Conservation (phyloP, 2,888 invertebrate species). For the Empis stercorea region DNA sequence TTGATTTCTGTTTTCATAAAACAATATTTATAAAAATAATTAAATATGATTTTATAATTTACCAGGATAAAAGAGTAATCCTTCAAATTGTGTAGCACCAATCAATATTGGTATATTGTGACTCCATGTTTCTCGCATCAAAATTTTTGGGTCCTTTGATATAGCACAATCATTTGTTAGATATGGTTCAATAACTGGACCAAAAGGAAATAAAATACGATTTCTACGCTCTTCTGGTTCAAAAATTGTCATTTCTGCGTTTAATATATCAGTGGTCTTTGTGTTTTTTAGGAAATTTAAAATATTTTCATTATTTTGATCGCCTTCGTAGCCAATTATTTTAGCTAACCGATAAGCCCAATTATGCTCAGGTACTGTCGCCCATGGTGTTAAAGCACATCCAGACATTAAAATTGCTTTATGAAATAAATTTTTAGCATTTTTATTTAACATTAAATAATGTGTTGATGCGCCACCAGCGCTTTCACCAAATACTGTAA, state of each 20-base stretch:
- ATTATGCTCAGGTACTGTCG: slow-evolving; percentile 23
- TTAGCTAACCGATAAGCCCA: slow-evolving; percentile 29
- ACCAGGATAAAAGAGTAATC: slow-evolving; percentile 26
- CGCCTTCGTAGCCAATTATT: slow-evolving; percentile 28
- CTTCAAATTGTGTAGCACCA: slow-evolving; percentile 33
- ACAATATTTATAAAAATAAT: background rate
- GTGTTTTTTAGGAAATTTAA: slow-evolving; percentile 30
- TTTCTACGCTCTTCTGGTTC: slow-evolving; percentile 28
- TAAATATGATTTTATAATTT: slow-evolving; percentile 5
- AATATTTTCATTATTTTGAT: slow-evolving; percentile 26
- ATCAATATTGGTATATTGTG: slow-evolving; percentile 31
- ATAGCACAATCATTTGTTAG: slow-evolving; percentile 26
- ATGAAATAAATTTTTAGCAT: slow-evolving; percentile 34
- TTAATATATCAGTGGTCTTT: slow-evolving; percentile 27
- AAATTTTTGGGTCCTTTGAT: slow-evolving; percentile 25
- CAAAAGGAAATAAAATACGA: slow-evolving; percentile 27
- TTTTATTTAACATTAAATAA: slow-evolving; percentile 38
- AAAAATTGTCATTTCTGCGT: slow-evolving; percentile 28
- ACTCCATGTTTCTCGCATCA: slow-evolving; percentile 32
- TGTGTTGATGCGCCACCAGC: slow-evolving; percentile 40
- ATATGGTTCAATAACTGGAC: slow-evolving; percentile 31
- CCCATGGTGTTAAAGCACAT: slow-evolving; percentile 27
- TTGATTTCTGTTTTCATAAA: background rate
- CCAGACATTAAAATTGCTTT: slow-evolving; percentile 33
- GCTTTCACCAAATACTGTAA: slow-evolving; percentile 41